Conservation (phyloP, 2,888 invertebrate genomes). For the Tenthredo livida region DNA sequence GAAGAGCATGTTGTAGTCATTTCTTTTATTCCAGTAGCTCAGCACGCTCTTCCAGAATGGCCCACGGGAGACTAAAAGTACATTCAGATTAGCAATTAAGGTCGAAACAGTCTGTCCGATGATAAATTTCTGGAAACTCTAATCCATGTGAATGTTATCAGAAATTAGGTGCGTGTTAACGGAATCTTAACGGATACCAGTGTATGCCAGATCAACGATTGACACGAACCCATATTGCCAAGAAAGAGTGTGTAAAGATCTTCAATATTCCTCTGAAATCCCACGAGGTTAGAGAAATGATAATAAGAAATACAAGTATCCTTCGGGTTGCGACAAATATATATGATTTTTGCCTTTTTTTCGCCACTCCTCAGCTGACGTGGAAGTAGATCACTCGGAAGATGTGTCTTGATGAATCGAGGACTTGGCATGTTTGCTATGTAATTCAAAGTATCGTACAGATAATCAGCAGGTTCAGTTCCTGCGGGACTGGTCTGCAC, state of each 20-base stretch:
- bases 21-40: conserved; percentile 64
- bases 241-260: conserved; percentile 83
- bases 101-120: not conserved
- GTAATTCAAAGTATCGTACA: conserved; percentile 66
- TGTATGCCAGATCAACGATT: no score
- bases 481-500: conserved; percentile 26
- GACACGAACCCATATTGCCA: conserved; percentile 79
- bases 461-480: conserved; percentile 62
- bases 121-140: no score
- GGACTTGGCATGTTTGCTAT: conserved; percentile 79
- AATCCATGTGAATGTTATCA: no score
- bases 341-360: conserved; percentile 81
- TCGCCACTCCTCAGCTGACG: conserved; percentile 75
- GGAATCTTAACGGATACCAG: no score
- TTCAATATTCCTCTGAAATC: conserved; percentile 80
- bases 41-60: conserved; percentile 70
- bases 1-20: conserved; percentile 65
- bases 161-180: no score
- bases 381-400: conserved; percentile 83
- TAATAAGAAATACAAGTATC: conserved; percentile 87
- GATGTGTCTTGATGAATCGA: conserved; percentile 84
- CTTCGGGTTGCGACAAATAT: conserved; percentile 86
- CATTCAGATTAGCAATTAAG: not conserved
- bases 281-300: conserved; percentile 83
- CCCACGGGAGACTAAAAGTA: conserved; percentile 62